Conservation (phyloP, 2,113 vertebrate species). For the Merops nubicus region DNA sequence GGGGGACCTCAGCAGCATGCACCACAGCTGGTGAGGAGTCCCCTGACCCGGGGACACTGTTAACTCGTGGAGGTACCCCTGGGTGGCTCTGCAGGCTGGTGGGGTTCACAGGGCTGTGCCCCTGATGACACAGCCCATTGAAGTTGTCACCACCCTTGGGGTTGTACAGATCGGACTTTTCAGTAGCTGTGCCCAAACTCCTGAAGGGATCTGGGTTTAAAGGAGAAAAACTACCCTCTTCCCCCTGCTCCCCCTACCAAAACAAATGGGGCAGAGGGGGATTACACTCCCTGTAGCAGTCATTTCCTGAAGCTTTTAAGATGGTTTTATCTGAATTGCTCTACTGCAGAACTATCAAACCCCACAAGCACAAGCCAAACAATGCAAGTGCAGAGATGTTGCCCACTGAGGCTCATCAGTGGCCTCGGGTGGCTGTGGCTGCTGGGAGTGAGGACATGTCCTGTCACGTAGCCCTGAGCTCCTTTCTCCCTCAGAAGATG, state of each 20-base stretch:
- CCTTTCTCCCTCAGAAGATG: too few relatives aligned
- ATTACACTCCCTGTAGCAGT: background rate
- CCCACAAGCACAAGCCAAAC: background rate
- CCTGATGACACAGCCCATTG: accelerated
- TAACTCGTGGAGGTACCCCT: accelerated
- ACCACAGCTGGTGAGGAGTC: background rate
- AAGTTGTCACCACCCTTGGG: background rate
- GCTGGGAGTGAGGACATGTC: background rate
- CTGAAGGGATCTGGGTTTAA: background rate
- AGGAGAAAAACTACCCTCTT: background rate
- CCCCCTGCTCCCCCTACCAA: too few relatives aligned
- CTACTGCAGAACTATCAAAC: background rate
- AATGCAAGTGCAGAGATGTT: accelerated
- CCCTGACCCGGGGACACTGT: background rate
- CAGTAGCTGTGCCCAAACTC: background rate
- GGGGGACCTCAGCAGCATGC: too few relatives aligned
- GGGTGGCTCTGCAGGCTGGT: too few relatives aligned
- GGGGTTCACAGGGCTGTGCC: too few relatives aligned
- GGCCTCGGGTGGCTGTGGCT: background rate
- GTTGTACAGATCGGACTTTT: background rate
- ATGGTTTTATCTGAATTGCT: background rate
- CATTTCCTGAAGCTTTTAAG: too few relatives aligned
- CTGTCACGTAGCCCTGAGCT: too few relatives aligned
- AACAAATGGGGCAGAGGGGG: too few relatives aligned
- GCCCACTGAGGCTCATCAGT: accelerated